These are phyloP conservation scores for Drosophila ambigua DNA, from an alignment of 1,140 invertebrate species.

Conservation along the genomic window DNA sequence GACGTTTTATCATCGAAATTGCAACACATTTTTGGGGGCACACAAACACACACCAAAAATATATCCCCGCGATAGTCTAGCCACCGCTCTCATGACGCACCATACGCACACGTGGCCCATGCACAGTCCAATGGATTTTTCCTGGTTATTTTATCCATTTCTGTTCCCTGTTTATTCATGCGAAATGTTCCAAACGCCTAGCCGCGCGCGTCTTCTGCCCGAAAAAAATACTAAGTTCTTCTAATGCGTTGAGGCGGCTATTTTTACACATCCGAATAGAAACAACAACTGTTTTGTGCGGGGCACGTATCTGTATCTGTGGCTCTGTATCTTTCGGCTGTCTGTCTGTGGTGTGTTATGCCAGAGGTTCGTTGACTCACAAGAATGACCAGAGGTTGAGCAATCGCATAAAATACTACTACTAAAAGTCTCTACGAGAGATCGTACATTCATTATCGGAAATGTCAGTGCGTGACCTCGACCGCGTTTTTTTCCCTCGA, in stretches of 20 bases:
- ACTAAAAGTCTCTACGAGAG: conserved; percentile 8
- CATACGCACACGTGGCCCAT: conserved; percentile 22
- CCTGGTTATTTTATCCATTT: neutral
- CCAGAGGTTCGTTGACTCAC: conserved; percentile 74
- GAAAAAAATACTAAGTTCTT: conserved; percentile 45
- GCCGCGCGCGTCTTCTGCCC: conserved; percentile 35
- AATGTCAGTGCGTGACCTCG: conserved; percentile 80
- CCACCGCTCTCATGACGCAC: neutral
- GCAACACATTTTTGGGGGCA: conserved; percentile 42
- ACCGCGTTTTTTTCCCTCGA: conserved; percentile 65
- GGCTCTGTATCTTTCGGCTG: conserved; percentile 46
- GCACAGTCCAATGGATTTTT: no score
- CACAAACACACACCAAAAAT: conserved; percentile 10
- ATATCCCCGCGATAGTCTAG: conserved; percentile 4
- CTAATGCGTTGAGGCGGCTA: conserved; percentile 60
- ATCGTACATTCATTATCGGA: conserved; percentile 65
- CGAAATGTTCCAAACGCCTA: conserved; percentile 37
- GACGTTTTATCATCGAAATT: conserved; percentile 29
- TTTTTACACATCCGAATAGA: conserved; percentile 57
- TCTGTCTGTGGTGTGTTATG: conserved; percentile 23
- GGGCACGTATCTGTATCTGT: conserved; percentile 60
- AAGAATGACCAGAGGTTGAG: conserved; percentile 57
- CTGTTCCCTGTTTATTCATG: conserved; percentile 37
- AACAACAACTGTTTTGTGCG: conserved; percentile 32
- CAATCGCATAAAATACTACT: conserved; percentile 52